Percentiles rank a stretch among this genome's conserved stretches.
Conservation (phyloP, 1,140 invertebrate genomes). For the Diachasmimorpha longicaudata region DNA sequence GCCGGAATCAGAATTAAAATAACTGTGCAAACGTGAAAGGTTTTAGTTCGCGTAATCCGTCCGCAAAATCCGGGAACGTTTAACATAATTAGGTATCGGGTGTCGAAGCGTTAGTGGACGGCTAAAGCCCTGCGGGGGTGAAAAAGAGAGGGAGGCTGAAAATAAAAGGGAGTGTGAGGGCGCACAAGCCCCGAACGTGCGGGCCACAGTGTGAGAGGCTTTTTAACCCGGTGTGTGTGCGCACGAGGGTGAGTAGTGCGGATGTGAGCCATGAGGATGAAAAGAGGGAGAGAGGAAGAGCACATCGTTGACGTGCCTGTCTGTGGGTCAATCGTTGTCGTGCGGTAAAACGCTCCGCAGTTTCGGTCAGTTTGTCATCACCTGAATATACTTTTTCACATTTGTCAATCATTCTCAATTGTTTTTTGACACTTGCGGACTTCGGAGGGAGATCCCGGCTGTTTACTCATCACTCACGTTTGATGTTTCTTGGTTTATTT, state of each 20-base stretch:
- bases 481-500: too few species aligned
- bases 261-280: neutral
- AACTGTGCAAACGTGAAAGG: neutral
- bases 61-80: conserved; percentile 60
- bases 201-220: neutral
- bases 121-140: conserved; percentile 15
- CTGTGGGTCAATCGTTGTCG: conserved; percentile 54
- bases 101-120: conserved; percentile 43
- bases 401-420: neutral
- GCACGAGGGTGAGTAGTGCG: neutral
- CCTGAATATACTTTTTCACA: neutral
- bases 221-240: neutral
- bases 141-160: conserved; percentile 20
- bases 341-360: conserved; percentile 56
- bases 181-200: neutral
- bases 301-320: conserved; percentile 11
- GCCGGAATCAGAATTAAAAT: conserved; percentile 7
- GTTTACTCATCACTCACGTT: too few species aligned
- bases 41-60: conserved; percentile 44
- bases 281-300: conserved; percentile 18
- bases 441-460: neutral
- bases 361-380: conserved; percentile 40
- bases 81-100: conserved; percentile 62
- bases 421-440: neutral
- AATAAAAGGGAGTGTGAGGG: neutral